phyloP scores from a whole-genome alignment of 2,888 invertebrate genomes.

The Proisotoma minuta region DNA sequence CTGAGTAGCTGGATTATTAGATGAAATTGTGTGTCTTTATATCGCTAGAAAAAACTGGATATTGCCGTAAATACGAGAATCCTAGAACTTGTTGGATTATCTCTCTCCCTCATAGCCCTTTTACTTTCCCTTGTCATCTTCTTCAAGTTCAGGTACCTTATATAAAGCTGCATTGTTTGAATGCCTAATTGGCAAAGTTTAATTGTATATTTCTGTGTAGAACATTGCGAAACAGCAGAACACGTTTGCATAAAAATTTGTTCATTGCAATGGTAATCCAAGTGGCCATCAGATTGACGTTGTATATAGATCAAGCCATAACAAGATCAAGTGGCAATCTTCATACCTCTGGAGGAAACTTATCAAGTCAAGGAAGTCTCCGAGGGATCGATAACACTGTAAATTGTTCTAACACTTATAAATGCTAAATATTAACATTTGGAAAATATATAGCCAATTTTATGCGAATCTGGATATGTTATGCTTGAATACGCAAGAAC shows the following conservation, averaged over 20 bases:
- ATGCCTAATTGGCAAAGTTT: neutral
- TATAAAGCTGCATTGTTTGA: neutral
- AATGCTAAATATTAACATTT: too few species aligned
- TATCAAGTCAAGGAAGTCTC: constrained; percentile 8
- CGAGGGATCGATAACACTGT: constrained; percentile 65
- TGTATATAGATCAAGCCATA: constrained; percentile 70
- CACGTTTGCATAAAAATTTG: constrained; percentile 78
- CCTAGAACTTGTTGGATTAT: constrained; percentile 73
- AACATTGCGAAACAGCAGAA: constrained; percentile 72
- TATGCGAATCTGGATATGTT: constrained; percentile 74
- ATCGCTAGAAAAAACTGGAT: constrained; percentile 59
- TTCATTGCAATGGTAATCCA: constrained; percentile 76
- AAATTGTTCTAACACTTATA: too few species aligned
- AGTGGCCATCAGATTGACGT: constrained; percentile 65
- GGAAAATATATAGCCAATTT: constrained; percentile 60
- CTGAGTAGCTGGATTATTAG: too few species aligned
- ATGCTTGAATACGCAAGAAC: constrained; percentile 82
- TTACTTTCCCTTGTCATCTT: constrained; percentile 74
- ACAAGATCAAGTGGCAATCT: constrained; percentile 50
- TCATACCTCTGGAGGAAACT: neutral
- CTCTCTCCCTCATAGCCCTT: constrained; percentile 70
- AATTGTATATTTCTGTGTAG: constrained; percentile 55
- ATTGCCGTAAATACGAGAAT: constrained; percentile 67
- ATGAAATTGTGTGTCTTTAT: neutral
- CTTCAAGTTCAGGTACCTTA: constrained; percentile 68